Evolutionary conservation across 2,797 vertebrate species (phyloP), one percentile per base, ranked within the genome.

Genomic region (Corythornis leucogaster): DNA sequence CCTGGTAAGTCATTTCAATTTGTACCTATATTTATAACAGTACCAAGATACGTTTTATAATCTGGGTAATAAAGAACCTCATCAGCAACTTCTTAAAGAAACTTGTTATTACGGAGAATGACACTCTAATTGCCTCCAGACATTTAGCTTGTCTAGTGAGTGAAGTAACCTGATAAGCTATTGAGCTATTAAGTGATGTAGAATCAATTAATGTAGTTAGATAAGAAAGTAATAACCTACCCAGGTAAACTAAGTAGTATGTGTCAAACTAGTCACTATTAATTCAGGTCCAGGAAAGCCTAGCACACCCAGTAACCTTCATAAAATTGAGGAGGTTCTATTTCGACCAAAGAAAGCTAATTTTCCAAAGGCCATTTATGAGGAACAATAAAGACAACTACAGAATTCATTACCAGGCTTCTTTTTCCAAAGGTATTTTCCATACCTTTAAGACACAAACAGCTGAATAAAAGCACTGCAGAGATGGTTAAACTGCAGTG

Each of bases 71-170:
- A 97, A 96, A 96, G 95, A 89, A 94, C 91, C 95, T 97, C 97
- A 96, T 97, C 97, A 95, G 95, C 89, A 97, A 97, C 95, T 97
- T 97, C 96, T 97, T 94, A 90, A 96, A 96, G 94, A 97, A 97
- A 96, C 95, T 97, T 96, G 94, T 97, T 97, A 97, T 97, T 97
- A 96, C 71, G 55, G 94, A 96, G 94, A 97, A 96, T 95, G 96
- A 97, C 97, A 97, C 92, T 96, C 95, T 96, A 97, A 97, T 97
- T 96, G 96, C 96, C 93, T 96, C 86, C 91, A 96, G 96, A 96
- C 95, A 96, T 97, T 96, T 95, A 89, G 94, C 92, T 87, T 94
- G 95, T 95, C 95, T 96, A 91, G 95, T 82, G 91, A 97, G 96
- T 95, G 95, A 95, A 96, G 94, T 94, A 93, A 95, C 91, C 95